These are phyloP conservation scores for Drosophila athabasca DNA, from an alignment of 1,140 invertebrate species.

Conservation along the genomic window DNA sequence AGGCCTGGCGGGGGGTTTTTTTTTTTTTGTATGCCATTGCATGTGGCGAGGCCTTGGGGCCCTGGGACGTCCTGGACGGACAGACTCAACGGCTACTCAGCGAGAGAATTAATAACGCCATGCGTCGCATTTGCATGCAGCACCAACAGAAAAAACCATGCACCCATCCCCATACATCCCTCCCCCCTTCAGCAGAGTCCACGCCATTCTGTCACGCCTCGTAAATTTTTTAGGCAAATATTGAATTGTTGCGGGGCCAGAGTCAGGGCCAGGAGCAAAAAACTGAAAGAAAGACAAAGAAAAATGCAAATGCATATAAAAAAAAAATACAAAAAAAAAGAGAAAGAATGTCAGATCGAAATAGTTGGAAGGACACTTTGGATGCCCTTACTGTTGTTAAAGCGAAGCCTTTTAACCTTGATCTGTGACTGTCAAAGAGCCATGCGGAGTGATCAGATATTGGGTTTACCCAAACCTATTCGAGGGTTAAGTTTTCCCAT, in stretches of 20 bases:
- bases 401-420: no score
- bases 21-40: slow-evolving; percentile 5
- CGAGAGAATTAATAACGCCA: slow-evolving; percentile 65
- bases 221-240: slow-evolving; percentile 67
- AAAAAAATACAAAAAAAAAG: slow-evolving; percentile 27
- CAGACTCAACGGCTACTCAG: slow-evolving; percentile 64
- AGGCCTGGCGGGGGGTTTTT: background rate
- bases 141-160: no score
- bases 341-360: slow-evolving; percentile 1
- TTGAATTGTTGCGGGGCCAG: slow-evolving; percentile 34
- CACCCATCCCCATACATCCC: no score
- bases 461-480: no score
- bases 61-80: no score
- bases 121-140: slow-evolving; percentile 50
- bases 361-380: slow-evolving; percentile 1
- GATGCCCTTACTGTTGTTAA: slow-evolving; percentile 7
- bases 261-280: slow-evolving; percentile 3
- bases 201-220: slow-evolving; percentile 3
- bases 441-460: no score
- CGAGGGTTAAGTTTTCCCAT: no score
- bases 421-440: no score
- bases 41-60: background rate
- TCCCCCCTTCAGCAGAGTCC: background rate
- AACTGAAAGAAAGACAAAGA: slow-evolving; percentile 14
- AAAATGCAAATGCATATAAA: background rate